Evolutionary conservation across 1,140 invertebrate genomes (phyloP), one percentile per base, ranked within the genome.

Genomic region (Plectrocnemia conspersa): DNA sequence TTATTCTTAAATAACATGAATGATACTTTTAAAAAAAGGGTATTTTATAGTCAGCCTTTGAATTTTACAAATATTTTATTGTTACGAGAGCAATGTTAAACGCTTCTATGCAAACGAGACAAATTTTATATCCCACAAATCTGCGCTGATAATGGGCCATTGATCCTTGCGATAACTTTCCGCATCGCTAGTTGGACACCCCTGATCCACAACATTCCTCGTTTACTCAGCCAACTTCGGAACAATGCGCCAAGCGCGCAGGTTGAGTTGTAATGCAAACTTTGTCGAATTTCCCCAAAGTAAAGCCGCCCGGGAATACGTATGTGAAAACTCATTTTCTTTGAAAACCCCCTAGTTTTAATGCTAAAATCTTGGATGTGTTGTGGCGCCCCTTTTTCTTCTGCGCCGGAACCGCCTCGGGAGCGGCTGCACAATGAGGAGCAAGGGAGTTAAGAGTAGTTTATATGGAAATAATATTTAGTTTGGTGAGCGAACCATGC

Each of bases 241-340:
- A 41, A 59, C 57, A 58, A 58, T 55, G 53, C 53, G 35, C 41
- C 36, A 29, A 52, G 27, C n/a, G n/a, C 25, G 32, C 53, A 46
- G 44, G 42, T 50, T 38, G 45, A 49, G 41, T 55, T 18, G 16
- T 50, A 33, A 42, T 52, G 38, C 45, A 44, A 50, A 54, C 35
- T 54, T 54, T 19, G 29, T n/a, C 25, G 47, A 44, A 48, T 59
- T 55, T 50, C 45, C 36, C 38, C 29, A 27, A 33, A 38, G 29
- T 22, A 23, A 35, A 46, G 15, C 32, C 46, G 25, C 46, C 24
- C 32, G 38, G 46, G 54, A 35, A 53, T 57, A 49, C 52, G 52
- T 55, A 59, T 59, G 57, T 54, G 57, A 40, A 59, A 54, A 54
- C 52, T 55, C 57, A 52, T 59, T 59, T 59, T 55, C 57, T 55